Conservation (phyloP, 37 sponge, comb jelly and placozoan genomes). For the Chondrosia reniformis region DNA sequence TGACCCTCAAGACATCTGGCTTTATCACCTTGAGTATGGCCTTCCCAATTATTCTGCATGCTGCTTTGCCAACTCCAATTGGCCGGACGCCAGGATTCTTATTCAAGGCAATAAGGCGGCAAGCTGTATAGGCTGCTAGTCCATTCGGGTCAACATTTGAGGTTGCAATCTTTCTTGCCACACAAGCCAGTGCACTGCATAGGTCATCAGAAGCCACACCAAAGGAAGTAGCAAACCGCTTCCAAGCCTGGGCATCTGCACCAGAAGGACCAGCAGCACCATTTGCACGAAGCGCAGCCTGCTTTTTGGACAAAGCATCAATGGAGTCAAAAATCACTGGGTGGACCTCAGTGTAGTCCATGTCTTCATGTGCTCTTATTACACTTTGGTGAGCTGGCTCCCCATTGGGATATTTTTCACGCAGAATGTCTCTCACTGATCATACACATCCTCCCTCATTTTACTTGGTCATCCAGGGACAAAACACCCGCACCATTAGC, state of each 20-base stretch:
- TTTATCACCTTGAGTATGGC: not conserved
- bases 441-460: too few relatives aligned
- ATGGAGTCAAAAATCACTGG: too few relatives aligned
- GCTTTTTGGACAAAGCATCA: too few relatives aligned
- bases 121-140: not conserved
- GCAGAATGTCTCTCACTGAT: too few relatives aligned
- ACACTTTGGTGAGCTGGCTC: too few relatives aligned
- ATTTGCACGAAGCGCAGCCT: not conserved
- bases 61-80: not conserved
- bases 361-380: too few relatives aligned
- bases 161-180: not conserved
- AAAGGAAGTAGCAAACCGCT: slow-evolving; percentile 6
- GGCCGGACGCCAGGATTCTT: slow-evolving; percentile 12
- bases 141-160: not conserved
- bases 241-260: too few relatives aligned
- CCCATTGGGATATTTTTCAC: too few relatives aligned
- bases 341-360: too few relatives aligned
- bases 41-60: not conserved
- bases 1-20: not conserved
- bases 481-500: too few relatives aligned
- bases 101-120: not conserved
- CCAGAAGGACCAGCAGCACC: slow-evolving; percentile 17
- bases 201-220: not conserved
- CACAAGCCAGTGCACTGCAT: not conserved
- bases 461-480: too few relatives aligned